These are phyloP conservation scores for Drosophila leonis DNA, from an alignment of 2,888 invertebrate genomes.

Conservation along the genomic window DNA sequence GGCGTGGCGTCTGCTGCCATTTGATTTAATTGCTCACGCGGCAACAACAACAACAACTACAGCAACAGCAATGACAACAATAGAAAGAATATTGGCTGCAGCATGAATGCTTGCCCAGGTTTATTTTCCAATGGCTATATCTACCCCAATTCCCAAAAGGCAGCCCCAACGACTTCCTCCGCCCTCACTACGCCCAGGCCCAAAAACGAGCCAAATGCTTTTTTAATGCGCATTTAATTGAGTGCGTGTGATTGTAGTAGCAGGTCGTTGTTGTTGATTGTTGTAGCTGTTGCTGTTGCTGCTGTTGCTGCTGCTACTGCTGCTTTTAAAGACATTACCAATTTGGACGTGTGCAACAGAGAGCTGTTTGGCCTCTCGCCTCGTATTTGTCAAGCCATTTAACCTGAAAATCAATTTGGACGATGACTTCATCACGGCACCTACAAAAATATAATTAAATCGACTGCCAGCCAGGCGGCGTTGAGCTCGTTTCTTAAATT, in stretches of 20 bases:
- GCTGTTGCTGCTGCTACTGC: conserved; percentile 6
- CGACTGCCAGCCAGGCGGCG: conserved; percentile 36
- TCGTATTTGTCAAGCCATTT: conserved; percentile 70
- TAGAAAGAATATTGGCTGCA: conserved; percentile 47
- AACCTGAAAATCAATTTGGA: conserved; percentile 72
- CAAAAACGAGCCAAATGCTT: conserved; percentile 58
- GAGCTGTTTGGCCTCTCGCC: conserved; percentile 17
- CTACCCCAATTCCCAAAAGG: conserved; percentile 17
- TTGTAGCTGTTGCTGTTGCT: background rate
- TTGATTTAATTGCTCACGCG: conserved; percentile 80
- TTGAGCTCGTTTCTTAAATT: conserved; percentile 1
- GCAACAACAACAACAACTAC: conserved; percentile 26
- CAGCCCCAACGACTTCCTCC: background rate
- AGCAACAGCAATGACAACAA: conserved; percentile 41
- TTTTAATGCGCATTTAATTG: conserved; percentile 79
- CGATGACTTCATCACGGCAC: conserved; percentile 68
- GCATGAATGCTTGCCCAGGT: conserved; percentile 34
- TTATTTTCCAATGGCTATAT: background rate
- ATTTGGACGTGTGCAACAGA: conserved; percentile 31
- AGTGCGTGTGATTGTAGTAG: conserved; percentile 67
- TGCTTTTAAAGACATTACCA: conserved; percentile 53
- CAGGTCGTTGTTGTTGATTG: background rate
- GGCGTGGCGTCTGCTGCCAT: conserved; percentile 75
- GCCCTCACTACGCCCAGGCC: background rate
- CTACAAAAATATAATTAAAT: conserved; percentile 63